A percentile compares a stretch with the other conserved stretches of the same genome.
Evolutionary conservation across 30 jellyfish, hydroid and myxozoan genomes (phyloP).

Genomic region (Catostylus mosaicus): DNA sequence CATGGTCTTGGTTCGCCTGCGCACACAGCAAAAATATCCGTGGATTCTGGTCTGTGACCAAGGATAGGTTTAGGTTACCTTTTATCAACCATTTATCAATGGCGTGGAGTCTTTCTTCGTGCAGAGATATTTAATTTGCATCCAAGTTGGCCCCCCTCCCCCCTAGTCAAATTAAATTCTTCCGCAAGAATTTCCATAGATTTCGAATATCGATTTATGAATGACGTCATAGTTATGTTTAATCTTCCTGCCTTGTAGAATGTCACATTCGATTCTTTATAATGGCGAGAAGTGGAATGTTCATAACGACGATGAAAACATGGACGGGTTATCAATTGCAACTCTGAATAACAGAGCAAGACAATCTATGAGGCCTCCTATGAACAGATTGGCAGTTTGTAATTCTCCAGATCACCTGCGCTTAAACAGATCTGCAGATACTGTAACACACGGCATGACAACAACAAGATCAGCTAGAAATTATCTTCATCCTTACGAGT

Average conservation of each 20-base stretch:
- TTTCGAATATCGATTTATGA: background rate
- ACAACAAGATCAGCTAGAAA: slow-evolving; percentile 16
- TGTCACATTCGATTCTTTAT: slow-evolving; percentile 38
- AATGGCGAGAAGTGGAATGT: slow-evolving; percentile 36
- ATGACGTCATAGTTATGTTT: background rate
- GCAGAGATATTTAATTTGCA: too few relatives aligned
- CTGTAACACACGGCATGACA: slow-evolving; percentile 18
- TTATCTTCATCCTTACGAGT: slow-evolving; percentile 15
- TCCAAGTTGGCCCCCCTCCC: too few relatives aligned
- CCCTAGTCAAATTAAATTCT: too few relatives aligned
- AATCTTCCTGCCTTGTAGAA: slow-evolving; percentile 16
- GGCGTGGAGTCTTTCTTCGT: too few relatives aligned
- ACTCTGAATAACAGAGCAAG: slow-evolving; percentile 9
- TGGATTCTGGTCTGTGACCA: too few relatives aligned
- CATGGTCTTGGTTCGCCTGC: too few relatives aligned
- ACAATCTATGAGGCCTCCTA: slow-evolving; percentile 11
- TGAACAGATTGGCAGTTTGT: slow-evolving; percentile 9
- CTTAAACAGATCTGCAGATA: slow-evolving; percentile 28
- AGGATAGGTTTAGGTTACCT: too few relatives aligned
- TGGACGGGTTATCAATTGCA: slow-evolving; percentile 11
- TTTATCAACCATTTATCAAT: too few relatives aligned
- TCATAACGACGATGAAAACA: slow-evolving; percentile 23
- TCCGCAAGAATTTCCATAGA: too few relatives aligned
- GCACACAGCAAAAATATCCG: too few relatives aligned
- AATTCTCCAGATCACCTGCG: slow-evolving; percentile 39